Percentiles rank a stretch among this genome's conserved stretches.
These are phyloP conservation scores for Glyphotaelius pellucidus DNA, from an alignment of 2,888 invertebrate genomes.

Conservation along the genomic window DNA sequence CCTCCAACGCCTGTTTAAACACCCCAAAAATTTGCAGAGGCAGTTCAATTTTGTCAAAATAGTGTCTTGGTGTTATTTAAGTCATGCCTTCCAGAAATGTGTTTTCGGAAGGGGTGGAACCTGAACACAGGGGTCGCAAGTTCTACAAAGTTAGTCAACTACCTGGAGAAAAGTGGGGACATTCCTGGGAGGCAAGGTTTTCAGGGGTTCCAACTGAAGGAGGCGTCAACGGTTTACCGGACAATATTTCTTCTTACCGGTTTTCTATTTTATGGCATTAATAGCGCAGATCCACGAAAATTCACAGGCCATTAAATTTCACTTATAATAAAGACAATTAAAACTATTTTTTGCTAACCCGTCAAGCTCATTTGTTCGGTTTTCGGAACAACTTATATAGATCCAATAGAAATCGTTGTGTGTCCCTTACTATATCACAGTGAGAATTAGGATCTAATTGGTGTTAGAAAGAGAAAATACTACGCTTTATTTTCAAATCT, in stretches of 20 bases:
- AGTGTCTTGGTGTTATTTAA: background rate
- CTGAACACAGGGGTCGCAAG: background rate
- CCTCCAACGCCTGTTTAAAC: background rate
- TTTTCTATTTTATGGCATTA: background rate
- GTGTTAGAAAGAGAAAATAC: too few relatives aligned
- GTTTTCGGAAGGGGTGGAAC: background rate
- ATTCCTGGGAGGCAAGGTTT: background rate
- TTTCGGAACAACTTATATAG: too few relatives aligned
- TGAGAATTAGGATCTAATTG: too few relatives aligned
- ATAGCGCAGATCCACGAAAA: too few relatives aligned
- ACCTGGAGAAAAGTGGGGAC: background rate
- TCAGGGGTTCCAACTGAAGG: background rate
- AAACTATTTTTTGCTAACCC: too few relatives aligned
- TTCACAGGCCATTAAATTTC: too few relatives aligned
- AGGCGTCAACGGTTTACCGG: background rate
- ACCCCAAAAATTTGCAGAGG: background rate
- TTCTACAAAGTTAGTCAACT: background rate
- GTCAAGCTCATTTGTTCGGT: too few relatives aligned
- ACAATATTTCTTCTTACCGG: background rate
- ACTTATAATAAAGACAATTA: too few relatives aligned
- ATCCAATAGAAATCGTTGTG: too few relatives aligned
- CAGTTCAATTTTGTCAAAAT: background rate
- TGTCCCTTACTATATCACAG: too few relatives aligned
- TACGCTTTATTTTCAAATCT: too few relatives aligned
- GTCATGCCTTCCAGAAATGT: background rate